Evolutionary conservation across 2,113 vertebrate genomes (phyloP).

Genomic region (Ammodytes marinus): DNA sequence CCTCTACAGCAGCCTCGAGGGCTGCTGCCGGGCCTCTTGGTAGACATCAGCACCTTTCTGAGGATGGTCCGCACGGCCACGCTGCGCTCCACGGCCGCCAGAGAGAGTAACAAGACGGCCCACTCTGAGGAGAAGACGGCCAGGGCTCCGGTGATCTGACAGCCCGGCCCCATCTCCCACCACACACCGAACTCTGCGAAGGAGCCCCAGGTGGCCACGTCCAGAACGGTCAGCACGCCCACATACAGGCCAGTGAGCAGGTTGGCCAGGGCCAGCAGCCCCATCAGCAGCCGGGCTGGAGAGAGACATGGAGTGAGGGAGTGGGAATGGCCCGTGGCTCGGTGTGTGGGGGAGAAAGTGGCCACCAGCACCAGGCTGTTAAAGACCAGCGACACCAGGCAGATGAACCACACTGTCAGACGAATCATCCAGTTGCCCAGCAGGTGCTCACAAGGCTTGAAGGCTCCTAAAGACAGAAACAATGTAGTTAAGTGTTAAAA

Average conservation of each 20-base stretch:
- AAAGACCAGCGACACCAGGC: conserved; percentile 93
- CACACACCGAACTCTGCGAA: conserved; percentile 95
- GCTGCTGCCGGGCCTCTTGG: conserved; percentile 69
- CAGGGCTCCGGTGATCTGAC: conserved; percentile 91
- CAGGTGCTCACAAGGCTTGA: conserved; percentile 97
- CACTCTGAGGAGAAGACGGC: conserved; percentile 96
- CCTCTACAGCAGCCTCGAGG: conserved; percentile 75
- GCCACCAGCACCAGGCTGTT: conserved; percentile 93
- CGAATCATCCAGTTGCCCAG: conserved; percentile 99
- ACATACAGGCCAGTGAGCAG: conserved; percentile 94
- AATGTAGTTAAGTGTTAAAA: not conserved
- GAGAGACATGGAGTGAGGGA: conserved; percentile 71
- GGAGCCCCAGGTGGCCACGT: conserved; percentile 93
- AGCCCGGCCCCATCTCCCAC: conserved; percentile 96
- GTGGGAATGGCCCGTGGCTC: conserved; percentile 48
- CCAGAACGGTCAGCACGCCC: conserved; percentile 90
- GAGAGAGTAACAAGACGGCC: conserved; percentile 90
- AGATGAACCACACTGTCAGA: conserved; percentile 99
- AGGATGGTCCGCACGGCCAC: conserved; percentile 88
- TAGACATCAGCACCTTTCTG: conserved; percentile 83
- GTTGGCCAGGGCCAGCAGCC: conserved; percentile 93
- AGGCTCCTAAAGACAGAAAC: conserved; percentile 88
- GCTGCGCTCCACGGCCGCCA: conserved; percentile 94
- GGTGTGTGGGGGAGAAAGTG: conserved; percentile 85
- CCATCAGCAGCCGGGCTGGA: conserved; percentile 90